phyloP scores from a whole-genome alignment of 1,140 invertebrate species.

The Drosophila varians region DNA sequence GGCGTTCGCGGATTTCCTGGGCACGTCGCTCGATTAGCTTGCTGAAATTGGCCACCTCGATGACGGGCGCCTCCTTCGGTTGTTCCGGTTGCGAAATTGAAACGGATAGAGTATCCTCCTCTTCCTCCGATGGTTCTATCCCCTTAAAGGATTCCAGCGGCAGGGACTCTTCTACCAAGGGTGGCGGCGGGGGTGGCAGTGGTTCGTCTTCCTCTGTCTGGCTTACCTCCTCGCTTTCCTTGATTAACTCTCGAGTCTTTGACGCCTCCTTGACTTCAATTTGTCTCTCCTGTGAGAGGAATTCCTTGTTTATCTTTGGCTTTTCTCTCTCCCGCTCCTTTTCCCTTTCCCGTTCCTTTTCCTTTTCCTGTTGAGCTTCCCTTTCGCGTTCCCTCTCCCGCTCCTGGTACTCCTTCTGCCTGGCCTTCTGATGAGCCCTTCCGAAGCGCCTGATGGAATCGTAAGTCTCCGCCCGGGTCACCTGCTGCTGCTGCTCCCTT shows the following conservation, averaged over 20 bases:
- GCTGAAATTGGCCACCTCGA: conserved; percentile 76
- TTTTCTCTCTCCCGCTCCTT: conserved; percentile 15
- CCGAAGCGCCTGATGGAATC: conserved; percentile 81
- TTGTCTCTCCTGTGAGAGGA: conserved; percentile 8
- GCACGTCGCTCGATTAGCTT: conserved; percentile 73
- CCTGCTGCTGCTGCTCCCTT: conserved; percentile 40
- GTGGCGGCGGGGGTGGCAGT: conserved; percentile 59
- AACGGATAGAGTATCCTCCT: conserved; percentile 16
- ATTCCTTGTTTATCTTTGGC: conserved; percentile 37
- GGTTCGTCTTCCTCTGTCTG: conserved; percentile 37
- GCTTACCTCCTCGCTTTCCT: conserved; percentile 10
- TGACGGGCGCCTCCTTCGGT: conserved; percentile 66
- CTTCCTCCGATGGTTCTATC: conserved; percentile 5
- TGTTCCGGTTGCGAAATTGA: conserved; percentile 53
- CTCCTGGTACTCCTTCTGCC: conserved; percentile 65
- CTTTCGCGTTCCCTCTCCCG: conserved; percentile 48
- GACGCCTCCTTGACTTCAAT: conserved; percentile 14
- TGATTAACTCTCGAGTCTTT: conserved; percentile 23
- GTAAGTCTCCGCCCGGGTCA: conserved; percentile 73
- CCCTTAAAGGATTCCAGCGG: conserved; percentile 1
- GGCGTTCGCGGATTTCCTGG: conserved; percentile 59
- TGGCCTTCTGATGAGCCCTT: conserved; percentile 70
- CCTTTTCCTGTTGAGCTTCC: conserved; percentile 34
- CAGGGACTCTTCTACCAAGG: conserved; percentile 28
- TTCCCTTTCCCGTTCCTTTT: no score